These are phyloP conservation scores for Conus ventricosus DNA, from an alignment of 1,140 invertebrate genomes.

Conservation along the genomic window DNA sequence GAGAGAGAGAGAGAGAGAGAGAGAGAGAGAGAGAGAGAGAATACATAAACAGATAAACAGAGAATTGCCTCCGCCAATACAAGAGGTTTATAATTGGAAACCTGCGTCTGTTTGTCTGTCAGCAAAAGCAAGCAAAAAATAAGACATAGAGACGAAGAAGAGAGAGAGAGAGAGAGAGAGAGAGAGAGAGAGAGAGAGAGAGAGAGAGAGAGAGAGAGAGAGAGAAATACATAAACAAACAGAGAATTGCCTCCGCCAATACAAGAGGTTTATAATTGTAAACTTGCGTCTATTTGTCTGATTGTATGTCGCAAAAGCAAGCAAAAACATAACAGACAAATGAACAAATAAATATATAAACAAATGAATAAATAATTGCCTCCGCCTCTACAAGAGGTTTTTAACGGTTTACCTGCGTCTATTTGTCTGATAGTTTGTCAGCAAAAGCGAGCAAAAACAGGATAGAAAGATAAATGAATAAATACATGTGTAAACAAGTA, in stretches of 20 bases:
- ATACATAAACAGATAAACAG: not conserved
- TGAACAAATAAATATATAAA: not conserved
- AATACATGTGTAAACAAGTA: no score
- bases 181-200: constrained; percentile 22
- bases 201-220: not conserved
- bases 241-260: not conserved
- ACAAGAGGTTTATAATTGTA: not conserved
- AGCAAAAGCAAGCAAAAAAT: not conserved
- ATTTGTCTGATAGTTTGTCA: no score
- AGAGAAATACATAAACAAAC: no score
- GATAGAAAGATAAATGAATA: no score
- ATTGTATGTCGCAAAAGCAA: not conserved
- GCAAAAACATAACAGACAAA: not conserved
- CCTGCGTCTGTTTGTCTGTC: no score
- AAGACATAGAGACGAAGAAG: not conserved
- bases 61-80: not conserved
- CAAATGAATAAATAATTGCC: not conserved
- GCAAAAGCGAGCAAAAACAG: no score
- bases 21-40: no score
- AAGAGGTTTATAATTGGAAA: not conserved
- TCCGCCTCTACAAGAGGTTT: not conserved
- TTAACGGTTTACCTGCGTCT: not conserved
- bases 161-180: constrained; percentile 16
- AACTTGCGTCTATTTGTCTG: not conserved
- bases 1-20: no score